Conservation (phyloP, 35 echinoderm and acorn worm species). For the Hemicentrotus pulcherrimus region DNA sequence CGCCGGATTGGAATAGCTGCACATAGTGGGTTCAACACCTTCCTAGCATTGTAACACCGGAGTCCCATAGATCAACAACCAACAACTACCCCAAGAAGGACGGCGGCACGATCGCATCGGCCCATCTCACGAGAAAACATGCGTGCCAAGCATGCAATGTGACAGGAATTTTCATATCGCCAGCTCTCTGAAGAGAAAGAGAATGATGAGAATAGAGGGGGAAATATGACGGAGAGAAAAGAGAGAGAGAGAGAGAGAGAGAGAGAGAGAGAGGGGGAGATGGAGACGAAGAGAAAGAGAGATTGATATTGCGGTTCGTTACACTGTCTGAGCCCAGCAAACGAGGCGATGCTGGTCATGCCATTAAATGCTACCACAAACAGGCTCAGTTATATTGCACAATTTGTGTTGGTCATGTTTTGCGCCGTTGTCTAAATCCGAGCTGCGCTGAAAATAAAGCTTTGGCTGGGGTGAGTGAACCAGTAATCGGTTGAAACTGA, state of each 20-base stretch:
- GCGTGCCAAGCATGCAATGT: background rate
- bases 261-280: background rate
- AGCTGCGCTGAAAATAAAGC: background rate
- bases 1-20: background rate
- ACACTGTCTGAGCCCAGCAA: slow-evolving; percentile 6
- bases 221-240: too few relatives aligned
- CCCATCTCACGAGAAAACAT: background rate
- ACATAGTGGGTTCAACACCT: background rate
- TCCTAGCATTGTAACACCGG: background rate
- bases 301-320: background rate
- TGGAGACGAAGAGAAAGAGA: background rate
- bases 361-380: background rate
- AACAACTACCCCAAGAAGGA: background rate
- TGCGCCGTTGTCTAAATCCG: slow-evolving; percentile 19
- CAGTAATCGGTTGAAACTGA: background rate
- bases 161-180: background rate
- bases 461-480: background rate
- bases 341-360: background rate
- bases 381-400: slow-evolving; percentile 26
- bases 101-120: background rate
- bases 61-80: background rate
- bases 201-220: background rate
- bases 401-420: slow-evolving; percentile 5
- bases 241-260: background rate
- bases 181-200: background rate